Evolutionary conservation across 2,797 vertebrate genomes (phyloP).

Genomic region (Microctenopoma lineatum): DNA sequence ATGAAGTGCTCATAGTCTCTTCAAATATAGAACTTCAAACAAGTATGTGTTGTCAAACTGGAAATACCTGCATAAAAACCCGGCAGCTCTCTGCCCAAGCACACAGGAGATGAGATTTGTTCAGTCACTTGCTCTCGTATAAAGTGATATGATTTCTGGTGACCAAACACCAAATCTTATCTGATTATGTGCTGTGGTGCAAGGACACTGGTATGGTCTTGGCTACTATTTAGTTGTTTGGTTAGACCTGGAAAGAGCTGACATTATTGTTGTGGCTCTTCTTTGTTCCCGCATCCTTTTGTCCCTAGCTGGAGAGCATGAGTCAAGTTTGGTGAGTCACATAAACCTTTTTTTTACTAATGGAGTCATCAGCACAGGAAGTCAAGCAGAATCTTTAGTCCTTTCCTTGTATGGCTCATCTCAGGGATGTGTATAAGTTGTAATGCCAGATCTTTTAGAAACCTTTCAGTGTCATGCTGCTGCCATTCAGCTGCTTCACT

Average conservation of each 20-base stretch:
- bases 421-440: background rate
- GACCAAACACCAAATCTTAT: slow-evolving; percentile 36
- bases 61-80: slow-evolving; percentile 78
- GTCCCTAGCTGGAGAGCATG: slow-evolving; percentile 36
- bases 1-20: slow-evolving; percentile 40
- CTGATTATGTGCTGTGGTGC: slow-evolving; percentile 11
- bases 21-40: slow-evolving; percentile 60
- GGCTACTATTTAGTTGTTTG: background rate
- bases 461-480: background rate
- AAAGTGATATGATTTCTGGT: background rate
- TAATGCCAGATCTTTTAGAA: background rate
- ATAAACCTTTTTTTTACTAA: slow-evolving; percentile 26
- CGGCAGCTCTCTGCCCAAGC: background rate
- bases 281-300: slow-evolving; percentile 49
- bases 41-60: slow-evolving; percentile 75
- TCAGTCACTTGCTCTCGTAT: background rate
- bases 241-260: slow-evolving; percentile 22
- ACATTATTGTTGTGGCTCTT: slow-evolving; percentile 2
- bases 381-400: slow-evolving; percentile 15
- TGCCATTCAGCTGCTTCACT: background rate
- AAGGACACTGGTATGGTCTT: slow-evolving; percentile 42
- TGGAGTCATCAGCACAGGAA: slow-evolving; percentile 30
- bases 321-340: slow-evolving; percentile 70
- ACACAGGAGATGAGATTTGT: slow-evolving; percentile 29
- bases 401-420: background rate